Evolutionary conservation across 2,113 vertebrate species (phyloP), one percentile per base, ranked within the genome.

Genomic region (Lepidothrix coronata): DNA sequence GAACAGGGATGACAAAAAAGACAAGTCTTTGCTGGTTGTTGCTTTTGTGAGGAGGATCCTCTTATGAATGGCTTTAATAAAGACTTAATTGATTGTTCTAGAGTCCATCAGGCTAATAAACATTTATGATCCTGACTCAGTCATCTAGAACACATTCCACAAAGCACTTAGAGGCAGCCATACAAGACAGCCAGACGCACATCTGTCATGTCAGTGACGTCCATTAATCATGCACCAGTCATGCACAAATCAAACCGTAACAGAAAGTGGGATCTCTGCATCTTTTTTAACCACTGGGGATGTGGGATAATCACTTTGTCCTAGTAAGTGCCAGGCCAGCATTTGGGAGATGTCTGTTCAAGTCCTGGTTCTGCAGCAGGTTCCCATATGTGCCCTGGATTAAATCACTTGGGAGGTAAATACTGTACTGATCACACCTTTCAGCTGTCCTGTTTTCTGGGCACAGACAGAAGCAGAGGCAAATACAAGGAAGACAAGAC

Each of bases 401-500:
- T 27, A 72, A 91, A 51, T 74, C 22, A 30, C 37, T 43, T 39
- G 66, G 39, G 35, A 31, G 62, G 81, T 93, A 74, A 66, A 59
- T 54, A n/a, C 27, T 27, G 22, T 8, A 5, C 17, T 31, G 33
- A 71, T 35, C 83, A 85, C 68, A 89, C 27, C 12, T 95, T 83
- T 83, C 80, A 66, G 81, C 23, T 68, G 23, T 72, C 14, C 41
- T 48, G 2, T 33, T 25, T 68, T 67, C 73, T 51, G 21, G 44
- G 57, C 94, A 97, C 58, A 95, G 91, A 94, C 88, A 87, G 95
- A 93, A 95, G 91, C 52, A 81, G 86, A 97, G 95, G 92, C 93
- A 98, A 97, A 97, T 92, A 93, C 76, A 95, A 94, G 89, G 91
- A 97, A 97, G 90, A 88, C 48, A 92, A 21, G 10, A 89, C 94